A percentile compares a stretch with the other conserved stretches of the same genome.
These are phyloP conservation scores for Gandaritis pyraliata DNA, from an alignment of 2,888 invertebrate genomes.

Conservation along the genomic window DNA sequence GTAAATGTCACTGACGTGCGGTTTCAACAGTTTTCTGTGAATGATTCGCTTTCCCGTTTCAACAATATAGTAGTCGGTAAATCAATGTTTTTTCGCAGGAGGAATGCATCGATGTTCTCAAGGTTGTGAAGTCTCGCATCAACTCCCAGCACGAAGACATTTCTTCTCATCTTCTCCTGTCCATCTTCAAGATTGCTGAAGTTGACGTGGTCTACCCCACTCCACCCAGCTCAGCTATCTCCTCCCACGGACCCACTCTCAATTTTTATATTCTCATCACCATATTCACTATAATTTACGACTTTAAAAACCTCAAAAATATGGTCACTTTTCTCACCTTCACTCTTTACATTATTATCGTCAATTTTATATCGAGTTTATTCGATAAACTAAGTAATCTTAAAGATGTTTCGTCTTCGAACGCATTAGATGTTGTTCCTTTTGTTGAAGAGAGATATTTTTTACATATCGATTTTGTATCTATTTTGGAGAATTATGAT, in stretches of 20 bases:
- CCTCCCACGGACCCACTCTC: constrained; percentile 57
- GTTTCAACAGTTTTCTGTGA: background rate
- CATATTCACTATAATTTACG: constrained; percentile 61
- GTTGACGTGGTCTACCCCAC: constrained; percentile 93
- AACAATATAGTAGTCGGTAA: background rate
- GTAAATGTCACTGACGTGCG: constrained; percentile 66
- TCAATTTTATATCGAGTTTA: constrained; percentile 76
- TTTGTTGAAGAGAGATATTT: constrained; percentile 68
- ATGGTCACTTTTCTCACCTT: constrained; percentile 46
- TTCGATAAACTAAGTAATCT: constrained; percentile 53
- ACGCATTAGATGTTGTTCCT: constrained; percentile 60
- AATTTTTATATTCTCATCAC: constrained; percentile 63
- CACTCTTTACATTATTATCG: constrained; percentile 54
- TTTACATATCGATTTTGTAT: constrained; percentile 68
- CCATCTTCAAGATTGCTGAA: constrained; percentile 96
- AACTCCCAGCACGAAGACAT: constrained; percentile 94
- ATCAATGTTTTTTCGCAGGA: constrained; percentile 82
- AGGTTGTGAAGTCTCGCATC: constrained; percentile 92
- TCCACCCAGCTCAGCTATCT: constrained; percentile 83
- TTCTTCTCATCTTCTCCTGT: constrained; percentile 93
- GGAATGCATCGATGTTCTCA: constrained; percentile 92
- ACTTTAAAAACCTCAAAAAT: constrained; percentile 60
- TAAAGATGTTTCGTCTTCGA: constrained; percentile 41
- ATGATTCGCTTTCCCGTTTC: background rate
- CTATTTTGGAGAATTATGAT: constrained; percentile 74